These are phyloP conservation scores for Phylloscopus collybita DNA, from an alignment of 2,797 vertebrate species.

Conservation along the genomic window DNA sequence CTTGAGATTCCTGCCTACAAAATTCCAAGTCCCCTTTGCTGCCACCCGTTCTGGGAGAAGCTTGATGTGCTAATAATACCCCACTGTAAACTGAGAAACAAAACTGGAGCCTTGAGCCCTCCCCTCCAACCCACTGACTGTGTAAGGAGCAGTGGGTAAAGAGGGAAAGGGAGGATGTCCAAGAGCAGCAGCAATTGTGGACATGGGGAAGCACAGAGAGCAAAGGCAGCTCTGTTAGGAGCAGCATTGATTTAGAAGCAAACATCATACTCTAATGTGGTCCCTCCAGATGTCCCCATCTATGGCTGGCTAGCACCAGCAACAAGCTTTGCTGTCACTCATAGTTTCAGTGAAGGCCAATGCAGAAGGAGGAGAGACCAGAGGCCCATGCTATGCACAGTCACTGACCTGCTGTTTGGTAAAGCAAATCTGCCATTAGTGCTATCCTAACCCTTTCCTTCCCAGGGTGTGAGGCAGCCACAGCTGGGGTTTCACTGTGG, in stretches of 20 bases:
- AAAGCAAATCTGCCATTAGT: neutral
- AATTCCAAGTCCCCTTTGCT: neutral
- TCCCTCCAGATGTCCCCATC: neutral
- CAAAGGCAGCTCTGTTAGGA: neutral
- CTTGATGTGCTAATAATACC: neutral
- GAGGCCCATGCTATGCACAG: fast-evolving
- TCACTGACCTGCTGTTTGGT: neutral
- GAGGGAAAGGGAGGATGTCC: neutral
- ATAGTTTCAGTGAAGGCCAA: neutral
- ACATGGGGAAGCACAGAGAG: neutral
- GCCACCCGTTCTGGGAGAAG: neutral
- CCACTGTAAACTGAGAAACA: neutral
- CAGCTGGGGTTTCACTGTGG: neutral
- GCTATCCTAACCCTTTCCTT: neutral
- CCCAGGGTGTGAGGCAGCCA: neutral
- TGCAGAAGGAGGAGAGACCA: neutral
- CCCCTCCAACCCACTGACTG: neutral
- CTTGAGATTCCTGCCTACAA: neutral
- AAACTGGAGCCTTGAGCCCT: neutral
- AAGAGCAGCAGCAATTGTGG: neutral
- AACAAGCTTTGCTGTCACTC: neutral
- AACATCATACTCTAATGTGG: fast-evolving
- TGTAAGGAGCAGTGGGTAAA: neutral
- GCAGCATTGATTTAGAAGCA: neutral
- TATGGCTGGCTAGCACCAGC: neutral